Evolutionary conservation across 2,797 vertebrate genomes (phyloP).

Genomic region (Cercopithecus mitis): DNA sequence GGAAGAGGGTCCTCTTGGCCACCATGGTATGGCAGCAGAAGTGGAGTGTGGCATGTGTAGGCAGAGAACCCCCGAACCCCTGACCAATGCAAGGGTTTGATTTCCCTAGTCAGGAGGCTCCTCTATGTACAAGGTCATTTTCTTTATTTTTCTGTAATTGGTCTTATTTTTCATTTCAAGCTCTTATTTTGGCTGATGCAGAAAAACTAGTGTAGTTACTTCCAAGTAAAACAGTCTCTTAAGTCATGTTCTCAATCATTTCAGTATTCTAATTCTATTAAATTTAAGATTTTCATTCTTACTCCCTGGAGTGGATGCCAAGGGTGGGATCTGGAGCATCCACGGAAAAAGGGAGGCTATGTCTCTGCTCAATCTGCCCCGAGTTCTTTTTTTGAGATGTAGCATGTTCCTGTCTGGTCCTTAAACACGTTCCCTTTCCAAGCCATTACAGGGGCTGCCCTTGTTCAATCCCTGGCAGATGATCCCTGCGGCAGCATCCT

Average conservation of each 20-base stretch:
- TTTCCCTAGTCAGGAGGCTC: neutral
- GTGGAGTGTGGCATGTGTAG: neutral
- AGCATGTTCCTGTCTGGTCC: neutral
- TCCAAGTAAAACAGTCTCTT: neutral
- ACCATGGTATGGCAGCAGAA: neutral
- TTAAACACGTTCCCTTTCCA: neutral
- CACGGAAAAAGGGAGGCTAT: neutral
- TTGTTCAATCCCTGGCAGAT: fast-evolving
- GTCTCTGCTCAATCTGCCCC: neutral
- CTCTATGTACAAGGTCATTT: neutral
- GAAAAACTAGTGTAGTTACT: neutral
- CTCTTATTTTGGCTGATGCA: neutral
- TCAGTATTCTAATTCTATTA: neutral
- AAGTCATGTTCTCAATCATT: neutral
- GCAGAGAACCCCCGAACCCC: neutral
- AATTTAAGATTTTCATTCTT: neutral
- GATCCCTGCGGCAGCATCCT: fast-evolving
- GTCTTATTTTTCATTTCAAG: constrained; percentile 29
- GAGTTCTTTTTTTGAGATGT: neutral
- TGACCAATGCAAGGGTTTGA: neutral
- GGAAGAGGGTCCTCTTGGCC: neutral
- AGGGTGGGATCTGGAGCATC: fast-evolving
- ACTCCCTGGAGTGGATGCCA: neutral
- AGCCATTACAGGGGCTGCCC: fast-evolving
- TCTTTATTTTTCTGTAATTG: neutral